These are phyloP conservation scores for Grantiella picta DNA, from an alignment of 2,113 vertebrate genomes.

Conservation along the genomic window DNA sequence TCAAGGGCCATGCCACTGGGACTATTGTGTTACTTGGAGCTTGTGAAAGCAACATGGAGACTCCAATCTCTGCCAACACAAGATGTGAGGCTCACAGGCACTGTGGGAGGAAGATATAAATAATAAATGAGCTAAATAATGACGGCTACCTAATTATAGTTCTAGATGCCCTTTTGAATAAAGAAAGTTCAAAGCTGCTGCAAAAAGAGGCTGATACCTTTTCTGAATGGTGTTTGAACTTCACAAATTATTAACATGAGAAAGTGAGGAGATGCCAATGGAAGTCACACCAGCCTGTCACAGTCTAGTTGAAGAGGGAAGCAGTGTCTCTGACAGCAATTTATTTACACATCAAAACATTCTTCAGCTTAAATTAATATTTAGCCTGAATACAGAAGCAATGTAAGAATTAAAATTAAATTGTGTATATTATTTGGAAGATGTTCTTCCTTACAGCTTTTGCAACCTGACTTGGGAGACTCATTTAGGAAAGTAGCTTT, in stretches of 20 bases:
- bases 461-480: background rate
- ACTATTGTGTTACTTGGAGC: background rate
- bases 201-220: background rate
- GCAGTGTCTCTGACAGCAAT: background rate
- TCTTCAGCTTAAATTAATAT: background rate
- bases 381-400: background rate
- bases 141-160: slow-evolving; percentile 27
- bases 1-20: background rate
- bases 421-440: background rate
- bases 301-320: background rate
- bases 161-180: slow-evolving; percentile 16
- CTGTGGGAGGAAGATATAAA: slow-evolving; percentile 24
- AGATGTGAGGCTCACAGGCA: background rate
- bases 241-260: background rate
- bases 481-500: background rate
- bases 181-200: slow-evolving; percentile 35
- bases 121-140: slow-evolving; percentile 48
- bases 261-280: background rate
- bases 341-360: slow-evolving; percentile 10
- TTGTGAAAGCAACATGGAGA: background rate
- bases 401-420: background rate
- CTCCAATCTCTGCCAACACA: background rate
- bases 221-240: background rate
- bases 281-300: background rate
- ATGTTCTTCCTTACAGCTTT: background rate